These are phyloP conservation scores for Eretmochelys imbricata DNA, from an alignment of 2,113 vertebrate species.

Conservation along the genomic window DNA sequence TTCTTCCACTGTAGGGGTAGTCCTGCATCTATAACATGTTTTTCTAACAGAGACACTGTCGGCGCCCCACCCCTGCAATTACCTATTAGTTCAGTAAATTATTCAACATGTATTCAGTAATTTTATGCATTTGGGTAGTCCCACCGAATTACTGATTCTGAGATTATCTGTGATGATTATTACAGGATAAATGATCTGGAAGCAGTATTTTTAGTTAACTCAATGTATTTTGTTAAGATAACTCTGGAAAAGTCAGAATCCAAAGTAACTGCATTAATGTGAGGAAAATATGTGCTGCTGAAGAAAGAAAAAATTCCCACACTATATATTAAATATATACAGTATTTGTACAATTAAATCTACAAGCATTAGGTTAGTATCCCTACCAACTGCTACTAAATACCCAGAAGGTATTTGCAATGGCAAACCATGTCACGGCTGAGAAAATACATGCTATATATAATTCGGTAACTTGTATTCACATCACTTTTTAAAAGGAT, in stretches of 20 bases:
- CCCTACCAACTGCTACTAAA: not conserved
- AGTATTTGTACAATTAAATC: constrained; percentile 16
- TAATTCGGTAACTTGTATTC: constrained; percentile 6
- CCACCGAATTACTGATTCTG: not conserved
- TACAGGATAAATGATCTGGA: not conserved
- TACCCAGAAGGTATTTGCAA: not conserved
- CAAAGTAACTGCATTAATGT: not conserved
- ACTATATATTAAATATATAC: not conserved
- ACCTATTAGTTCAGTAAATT: not conserved
- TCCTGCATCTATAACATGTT: not conserved
- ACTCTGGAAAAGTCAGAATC: not conserved
- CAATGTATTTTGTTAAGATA: not conserved
- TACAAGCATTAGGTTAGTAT: not conserved
- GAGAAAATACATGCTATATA: not conserved
- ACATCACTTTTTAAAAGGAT: not conserved
- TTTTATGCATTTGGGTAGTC: not conserved
- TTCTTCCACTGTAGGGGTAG: not conserved
- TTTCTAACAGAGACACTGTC: not conserved
- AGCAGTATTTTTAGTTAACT: not conserved
- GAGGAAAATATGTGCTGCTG: not conserved
- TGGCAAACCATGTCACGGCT: not conserved
- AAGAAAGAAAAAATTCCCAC: not conserved
- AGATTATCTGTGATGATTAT: not conserved
- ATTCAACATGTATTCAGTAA: not conserved
- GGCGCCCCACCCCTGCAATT: not conserved